A percentile compares a stretch with the other conserved stretches of the same genome.
Evolutionary conservation across 1,140 invertebrate genomes (phyloP).

Genomic region (Anastatus disparis): DNA sequence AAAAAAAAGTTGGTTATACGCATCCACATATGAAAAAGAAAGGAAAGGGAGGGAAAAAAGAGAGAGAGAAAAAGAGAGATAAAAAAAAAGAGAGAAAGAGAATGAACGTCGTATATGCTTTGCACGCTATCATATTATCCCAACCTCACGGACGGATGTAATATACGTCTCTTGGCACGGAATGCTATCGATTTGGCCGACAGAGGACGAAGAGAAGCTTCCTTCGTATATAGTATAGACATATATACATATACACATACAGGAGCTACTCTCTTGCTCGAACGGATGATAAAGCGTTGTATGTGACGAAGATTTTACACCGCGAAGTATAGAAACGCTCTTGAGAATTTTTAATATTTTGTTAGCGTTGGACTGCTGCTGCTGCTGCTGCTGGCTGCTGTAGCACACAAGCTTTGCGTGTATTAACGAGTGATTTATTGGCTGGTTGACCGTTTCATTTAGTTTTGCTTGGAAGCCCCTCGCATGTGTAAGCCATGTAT

Average conservation of each 20-base stretch:
- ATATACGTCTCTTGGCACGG: not conserved
- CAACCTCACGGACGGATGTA: not conserved
- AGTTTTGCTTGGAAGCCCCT: conserved; percentile 24
- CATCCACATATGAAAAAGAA: too few relatives aligned
- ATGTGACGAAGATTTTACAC: conserved; percentile 30
- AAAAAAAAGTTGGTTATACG: too few relatives aligned
- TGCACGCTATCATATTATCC: not conserved
- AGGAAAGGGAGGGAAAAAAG: too few relatives aligned
- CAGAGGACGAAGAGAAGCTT: conserved; percentile 1
- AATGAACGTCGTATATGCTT: not conserved
- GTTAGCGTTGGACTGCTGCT: too few relatives aligned
- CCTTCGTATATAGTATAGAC: too few relatives aligned
- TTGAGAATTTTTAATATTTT: too few relatives aligned
- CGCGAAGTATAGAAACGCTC: too few relatives aligned
- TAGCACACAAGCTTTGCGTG: too few relatives aligned
- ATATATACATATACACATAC: too few relatives aligned
- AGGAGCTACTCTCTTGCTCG: conserved; percentile 8
- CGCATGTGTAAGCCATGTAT: conserved; percentile 13
- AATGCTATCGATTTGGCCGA: conserved; percentile 1
- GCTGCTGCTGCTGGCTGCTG: too few relatives aligned
- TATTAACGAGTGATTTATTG: conserved; percentile 39
- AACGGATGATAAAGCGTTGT: conserved; percentile 21
- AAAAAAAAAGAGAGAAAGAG: too few relatives aligned
- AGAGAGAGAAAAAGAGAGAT: too few relatives aligned
- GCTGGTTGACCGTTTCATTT: conserved; percentile 35